Conservation (phyloP, 2,797 vertebrate species). For the Euphonia xanthogaster region DNA sequence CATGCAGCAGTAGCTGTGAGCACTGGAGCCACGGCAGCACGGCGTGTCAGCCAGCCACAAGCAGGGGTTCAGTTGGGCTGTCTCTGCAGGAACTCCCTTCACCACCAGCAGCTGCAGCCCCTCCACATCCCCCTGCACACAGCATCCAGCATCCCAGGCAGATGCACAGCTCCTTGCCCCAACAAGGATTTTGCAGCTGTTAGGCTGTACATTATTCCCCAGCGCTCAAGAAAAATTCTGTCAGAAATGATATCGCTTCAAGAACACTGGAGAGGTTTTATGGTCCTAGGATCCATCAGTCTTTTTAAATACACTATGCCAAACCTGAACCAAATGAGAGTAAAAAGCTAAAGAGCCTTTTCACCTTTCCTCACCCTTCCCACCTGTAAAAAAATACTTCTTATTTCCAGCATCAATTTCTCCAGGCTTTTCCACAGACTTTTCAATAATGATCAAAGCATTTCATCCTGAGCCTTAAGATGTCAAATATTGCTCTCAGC, state of each 20-base stretch:
- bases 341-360: neutral
- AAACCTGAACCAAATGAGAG: neutral
- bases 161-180: neutral
- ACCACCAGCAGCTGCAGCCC: neutral
- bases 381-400: rapidly evolving
- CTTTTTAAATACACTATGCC: neutral
- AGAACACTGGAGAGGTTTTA: neutral
- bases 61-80: neutral
- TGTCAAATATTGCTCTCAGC: neutral
- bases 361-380: neutral
- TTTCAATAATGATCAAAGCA: neutral
- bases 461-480: neutral
- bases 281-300: neutral
- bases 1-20: neutral
- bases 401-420: neutral
- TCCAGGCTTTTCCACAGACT: neutral
- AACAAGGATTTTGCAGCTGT: neutral
- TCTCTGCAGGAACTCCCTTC: neutral
- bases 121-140: neutral
- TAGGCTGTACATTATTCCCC: neutral
- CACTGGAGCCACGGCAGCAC: neutral
- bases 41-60: neutral
- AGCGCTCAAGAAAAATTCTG: neutral
- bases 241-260: neutral
- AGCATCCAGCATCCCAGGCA: neutral